Evolutionary conservation across 2,113 vertebrate genomes (phyloP).

Genomic region (Serinus canaria): DNA sequence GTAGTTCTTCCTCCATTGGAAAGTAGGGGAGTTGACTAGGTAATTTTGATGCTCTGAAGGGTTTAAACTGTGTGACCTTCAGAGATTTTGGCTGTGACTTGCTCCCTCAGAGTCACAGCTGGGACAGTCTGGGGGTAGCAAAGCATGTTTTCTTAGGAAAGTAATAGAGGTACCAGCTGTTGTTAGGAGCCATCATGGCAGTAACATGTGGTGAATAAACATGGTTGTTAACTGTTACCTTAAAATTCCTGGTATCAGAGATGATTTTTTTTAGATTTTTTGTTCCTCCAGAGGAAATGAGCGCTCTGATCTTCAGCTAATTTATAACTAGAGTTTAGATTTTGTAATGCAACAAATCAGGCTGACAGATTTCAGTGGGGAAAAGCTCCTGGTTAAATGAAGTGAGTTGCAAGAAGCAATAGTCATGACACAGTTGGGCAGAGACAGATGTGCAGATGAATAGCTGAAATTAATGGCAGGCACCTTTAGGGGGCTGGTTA

Average conservation of each 20-base stretch:
- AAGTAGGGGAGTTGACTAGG: background rate
- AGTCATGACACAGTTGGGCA: constrained; percentile 39
- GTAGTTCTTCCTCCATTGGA: background rate
- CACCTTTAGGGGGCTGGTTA: constrained; percentile 57
- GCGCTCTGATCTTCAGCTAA: background rate
- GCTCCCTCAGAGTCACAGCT: background rate
- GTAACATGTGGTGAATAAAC: background rate
- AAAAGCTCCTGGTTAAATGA: constrained; percentile 24
- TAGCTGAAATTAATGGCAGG: constrained; percentile 60
- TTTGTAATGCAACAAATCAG: background rate
- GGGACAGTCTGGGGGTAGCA: background rate
- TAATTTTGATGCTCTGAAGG: background rate
- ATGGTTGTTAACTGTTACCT: background rate
- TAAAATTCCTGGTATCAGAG: background rate
- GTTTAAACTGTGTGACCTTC: background rate
- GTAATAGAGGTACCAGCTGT: background rate
- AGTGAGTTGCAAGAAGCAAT: constrained; percentile 37
- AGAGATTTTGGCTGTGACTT: background rate
- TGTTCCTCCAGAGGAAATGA: background rate
- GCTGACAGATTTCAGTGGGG: background rate
- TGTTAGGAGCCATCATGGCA: background rate
- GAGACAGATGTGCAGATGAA: constrained; percentile 64
- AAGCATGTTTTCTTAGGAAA: background rate
- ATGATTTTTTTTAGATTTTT: background rate
- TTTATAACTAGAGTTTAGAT: background rate